Evolutionary conservation across 2,113 vertebrate species (phyloP).

Genomic region (Protomyctophum bolini): DNA sequence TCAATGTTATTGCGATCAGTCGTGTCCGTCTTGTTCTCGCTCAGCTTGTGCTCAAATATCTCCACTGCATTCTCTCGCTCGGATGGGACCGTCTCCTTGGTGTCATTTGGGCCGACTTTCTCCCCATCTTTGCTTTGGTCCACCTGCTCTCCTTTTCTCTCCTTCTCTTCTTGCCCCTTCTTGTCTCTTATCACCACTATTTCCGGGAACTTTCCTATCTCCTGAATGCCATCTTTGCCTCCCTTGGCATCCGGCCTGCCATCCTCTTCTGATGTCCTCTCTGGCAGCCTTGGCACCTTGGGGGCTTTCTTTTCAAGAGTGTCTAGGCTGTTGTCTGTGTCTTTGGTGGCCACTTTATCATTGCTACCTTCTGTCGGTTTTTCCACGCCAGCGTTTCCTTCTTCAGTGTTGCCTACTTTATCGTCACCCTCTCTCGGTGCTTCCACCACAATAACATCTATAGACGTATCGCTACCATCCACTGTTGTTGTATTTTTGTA

Average conservation of each 20-base stretch:
- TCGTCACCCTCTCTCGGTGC: conserved; percentile 35
- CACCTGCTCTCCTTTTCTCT: conserved; percentile 68
- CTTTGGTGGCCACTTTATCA: conserved; percentile 46
- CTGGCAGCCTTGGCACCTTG: conserved; percentile 17
- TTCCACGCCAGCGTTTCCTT: conserved; percentile 40
- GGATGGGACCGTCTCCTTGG: conserved; percentile 44
- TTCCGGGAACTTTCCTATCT: conserved; percentile 40
- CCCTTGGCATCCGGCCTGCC: conserved; percentile 18
- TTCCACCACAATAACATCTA: conserved; percentile 43
- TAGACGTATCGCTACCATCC: conserved; percentile 50
- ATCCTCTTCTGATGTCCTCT: conserved; percentile 4
- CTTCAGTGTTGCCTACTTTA: conserved; percentile 34
- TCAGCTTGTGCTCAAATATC: conserved; percentile 40
- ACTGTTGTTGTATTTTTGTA: conserved; percentile 50
- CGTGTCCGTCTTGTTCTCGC: conserved; percentile 53
- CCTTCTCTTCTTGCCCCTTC: conserved; percentile 68
- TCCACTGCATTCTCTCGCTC: conserved; percentile 59
- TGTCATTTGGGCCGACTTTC: conserved; percentile 69
- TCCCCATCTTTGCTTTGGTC: conserved; percentile 55
- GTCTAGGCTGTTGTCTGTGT: conserved; percentile 50
- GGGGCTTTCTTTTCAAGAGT: conserved; percentile 47
- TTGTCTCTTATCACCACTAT: conserved; percentile 58
- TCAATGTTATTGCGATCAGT: conserved; percentile 48
- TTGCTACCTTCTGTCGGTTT: conserved; percentile 38
- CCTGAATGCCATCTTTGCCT: conserved; percentile 25